Conservation (phyloP, 1,140 invertebrate genomes). For the Pantala flavescens region DNA sequence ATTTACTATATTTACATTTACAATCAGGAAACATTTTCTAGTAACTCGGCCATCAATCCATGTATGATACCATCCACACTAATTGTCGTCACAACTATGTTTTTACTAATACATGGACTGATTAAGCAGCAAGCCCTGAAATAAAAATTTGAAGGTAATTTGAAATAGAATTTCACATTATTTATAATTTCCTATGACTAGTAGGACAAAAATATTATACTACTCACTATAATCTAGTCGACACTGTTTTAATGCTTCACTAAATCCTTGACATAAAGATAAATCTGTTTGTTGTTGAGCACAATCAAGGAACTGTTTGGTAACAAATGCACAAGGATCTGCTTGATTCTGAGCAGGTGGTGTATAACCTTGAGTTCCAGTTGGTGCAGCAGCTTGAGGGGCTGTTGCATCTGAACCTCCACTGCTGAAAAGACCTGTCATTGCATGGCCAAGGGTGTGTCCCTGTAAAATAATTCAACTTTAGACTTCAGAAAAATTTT, state of each 20-base stretch:
- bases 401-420: conserved; percentile 47
- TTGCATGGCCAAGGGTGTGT: conserved; percentile 70
- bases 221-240: conserved; percentile 46
- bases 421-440: conserved; percentile 75
- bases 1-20: too few species aligned
- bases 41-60: too few species aligned
- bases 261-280: conserved; percentile 81
- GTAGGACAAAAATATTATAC: too few species aligned
- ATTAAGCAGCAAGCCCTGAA: background rate
- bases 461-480: conserved; percentile 41
- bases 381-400: conserved; percentile 30
- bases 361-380: conserved; percentile 26
- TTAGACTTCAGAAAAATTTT: too few species aligned
- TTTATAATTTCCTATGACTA: too few species aligned
- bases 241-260: conserved; percentile 86
- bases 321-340: conserved; percentile 76
- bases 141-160: background rate
- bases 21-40: too few species aligned
- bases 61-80: too few species aligned
- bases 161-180: too few species aligned
- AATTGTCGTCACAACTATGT: too few species aligned
- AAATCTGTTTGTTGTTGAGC: conserved; percentile 75
- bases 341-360: conserved; percentile 36
- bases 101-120: too few species aligned
- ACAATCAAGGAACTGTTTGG: conserved; percentile 81